Evolutionary conservation across 2,888 invertebrate species (phyloP).

Genomic region (Himalopsyche japonica): DNA sequence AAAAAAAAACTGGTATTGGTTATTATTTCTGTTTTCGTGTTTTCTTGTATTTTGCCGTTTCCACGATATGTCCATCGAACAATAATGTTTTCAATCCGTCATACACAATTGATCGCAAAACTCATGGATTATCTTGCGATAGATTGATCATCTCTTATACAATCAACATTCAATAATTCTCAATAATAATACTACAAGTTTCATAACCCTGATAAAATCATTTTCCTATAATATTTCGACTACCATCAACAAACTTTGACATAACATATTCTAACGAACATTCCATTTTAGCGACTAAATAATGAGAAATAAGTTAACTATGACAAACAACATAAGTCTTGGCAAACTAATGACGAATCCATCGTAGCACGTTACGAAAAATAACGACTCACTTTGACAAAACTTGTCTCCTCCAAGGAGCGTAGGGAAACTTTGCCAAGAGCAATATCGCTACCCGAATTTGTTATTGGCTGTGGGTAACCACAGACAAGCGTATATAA

Average conservation of each 20-base stretch:
- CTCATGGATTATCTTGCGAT: no score
- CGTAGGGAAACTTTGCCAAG: not conserved
- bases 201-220: no score
- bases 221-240: no score
- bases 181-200: no score
- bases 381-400: not conserved
- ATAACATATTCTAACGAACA: not conserved
- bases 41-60: no score
- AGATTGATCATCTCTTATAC: no score
- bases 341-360: not conserved
- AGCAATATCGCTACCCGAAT: not conserved
- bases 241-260: not conserved
- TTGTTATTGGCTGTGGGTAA: not conserved
- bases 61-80: no score
- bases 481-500: not conserved
- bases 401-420: not conserved
- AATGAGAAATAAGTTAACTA: not conserved
- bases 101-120: no score
- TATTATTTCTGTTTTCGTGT: no score
- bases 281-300: not conserved
- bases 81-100: no score
- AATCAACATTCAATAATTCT: no score
- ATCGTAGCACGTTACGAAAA: not conserved
- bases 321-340: not conserved
- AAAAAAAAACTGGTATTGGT: no score